Evolutionary conservation across 1,140 invertebrate species (phyloP), one percentile per base, ranked within the genome.

Genomic region (Saccostrea echinata): DNA sequence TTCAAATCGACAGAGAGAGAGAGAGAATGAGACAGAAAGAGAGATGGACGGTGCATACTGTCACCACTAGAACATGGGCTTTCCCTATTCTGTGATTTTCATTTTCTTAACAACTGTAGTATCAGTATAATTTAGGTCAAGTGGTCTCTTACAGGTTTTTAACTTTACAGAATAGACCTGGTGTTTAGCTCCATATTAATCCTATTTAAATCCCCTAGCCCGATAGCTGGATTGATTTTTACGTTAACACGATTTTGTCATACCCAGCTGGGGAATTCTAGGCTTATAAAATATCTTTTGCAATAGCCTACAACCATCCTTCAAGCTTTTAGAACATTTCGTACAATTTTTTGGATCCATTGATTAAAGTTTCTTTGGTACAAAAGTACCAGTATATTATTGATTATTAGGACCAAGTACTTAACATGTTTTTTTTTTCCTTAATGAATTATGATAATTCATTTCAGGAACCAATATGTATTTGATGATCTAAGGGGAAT

Each of bases 101-200:
- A 21, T 76, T 76, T 76, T 76, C 68, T 16, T 30, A 33, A 27
- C 16, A 13, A 76, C 68, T 16, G 43, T 43, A 33, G 68, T 76
- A 76, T 27, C 68, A 30, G 24, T 27, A 13, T 11, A 76, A 33
- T 30, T 33, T 0, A 76, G 68, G 68, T 76, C 68, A 76, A 76
- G 68, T 76, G 68, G 4, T 33, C 68, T 33, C 27, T 30, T 13
- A 33, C 27, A 76, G 68, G 68, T 76, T 76, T 76, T 76, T 76
- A 76, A 76, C 68, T 76, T 76, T 71, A 33, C 68, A 33, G 12
- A 30, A 33, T 33, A 33, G 68, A 76, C 30, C 24, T 30, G 3
- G 27, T 76, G 68, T 76, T 76, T 13, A 33, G 13, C 68, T 76
- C 30, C 27, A 18, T 30, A 76, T 30, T 76, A 76, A 76, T 76